Evolutionary conservation across 1,140 invertebrate genomes (phyloP).

Genomic region (Sogatella furcifera): DNA sequence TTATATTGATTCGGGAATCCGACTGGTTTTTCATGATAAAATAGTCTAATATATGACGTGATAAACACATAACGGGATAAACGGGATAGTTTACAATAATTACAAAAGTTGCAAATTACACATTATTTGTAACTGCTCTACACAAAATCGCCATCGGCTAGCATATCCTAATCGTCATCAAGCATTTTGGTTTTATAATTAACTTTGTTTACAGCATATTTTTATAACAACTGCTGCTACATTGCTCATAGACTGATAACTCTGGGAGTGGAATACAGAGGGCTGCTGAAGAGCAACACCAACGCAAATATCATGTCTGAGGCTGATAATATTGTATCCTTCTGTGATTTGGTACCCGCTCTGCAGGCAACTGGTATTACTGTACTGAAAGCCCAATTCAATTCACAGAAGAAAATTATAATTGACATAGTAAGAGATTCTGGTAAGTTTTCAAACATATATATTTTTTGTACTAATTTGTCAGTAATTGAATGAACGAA

Average conservation of each 20-base stretch:
- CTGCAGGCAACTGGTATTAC: conserved; percentile 53
- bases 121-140: too few relatives aligned
- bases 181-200: too few relatives aligned
- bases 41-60: too few relatives aligned
- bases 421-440: conserved; percentile 58
- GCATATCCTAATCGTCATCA: too few relatives aligned
- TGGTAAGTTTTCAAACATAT: conserved; percentile 34
- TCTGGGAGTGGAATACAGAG: conserved; percentile 45
- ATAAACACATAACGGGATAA: too few relatives aligned
- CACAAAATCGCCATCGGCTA: too few relatives aligned
- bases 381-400: conserved; percentile 59
- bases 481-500: too few relatives aligned
- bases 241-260: conserved; percentile 41
- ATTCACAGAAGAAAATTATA: conserved; percentile 57
- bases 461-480: neutral
- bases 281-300: conserved; percentile 34
- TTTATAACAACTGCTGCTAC: conserved; percentile 9
- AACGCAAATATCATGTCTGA: conserved; percentile 13
- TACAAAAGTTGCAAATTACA: too few relatives aligned
- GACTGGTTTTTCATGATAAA: too few relatives aligned
- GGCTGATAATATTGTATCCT: conserved; percentile 36
- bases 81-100: too few relatives aligned
- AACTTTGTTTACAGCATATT: too few relatives aligned
- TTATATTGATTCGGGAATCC: too few relatives aligned
- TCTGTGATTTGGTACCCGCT: conserved; percentile 37